Conservation (phyloP, 2,113 vertebrate genomes). For the Trinectes maculatus region DNA sequence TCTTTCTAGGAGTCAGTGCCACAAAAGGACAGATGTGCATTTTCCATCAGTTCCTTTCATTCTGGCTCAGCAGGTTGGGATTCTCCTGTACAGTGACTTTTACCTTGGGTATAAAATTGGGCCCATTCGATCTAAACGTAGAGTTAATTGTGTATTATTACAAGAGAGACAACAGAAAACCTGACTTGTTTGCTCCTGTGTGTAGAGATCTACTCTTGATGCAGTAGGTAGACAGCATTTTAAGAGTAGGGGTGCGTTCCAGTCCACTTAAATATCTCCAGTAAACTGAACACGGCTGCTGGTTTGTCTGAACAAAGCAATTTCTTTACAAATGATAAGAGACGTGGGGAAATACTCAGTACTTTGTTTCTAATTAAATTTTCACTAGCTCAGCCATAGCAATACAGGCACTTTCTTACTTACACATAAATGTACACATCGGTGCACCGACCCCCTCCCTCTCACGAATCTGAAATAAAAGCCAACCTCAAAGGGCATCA, state of each 20-base stretch:
- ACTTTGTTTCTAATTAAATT: conserved; percentile 8
- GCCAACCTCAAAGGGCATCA: conserved; percentile 59
- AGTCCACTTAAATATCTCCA: neutral
- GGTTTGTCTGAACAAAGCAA: neutral
- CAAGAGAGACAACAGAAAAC: neutral
- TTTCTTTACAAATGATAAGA: neutral
- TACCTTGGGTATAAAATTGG: too few relatives aligned
- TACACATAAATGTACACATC: neutral
- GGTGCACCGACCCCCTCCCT: neutral
- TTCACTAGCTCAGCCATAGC: neutral
- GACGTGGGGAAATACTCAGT: neutral
- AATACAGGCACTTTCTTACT: neutral
- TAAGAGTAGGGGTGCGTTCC: neutral
- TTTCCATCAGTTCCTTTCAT: neutral
- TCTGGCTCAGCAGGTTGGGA: neutral
- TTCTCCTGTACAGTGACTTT: neutral
- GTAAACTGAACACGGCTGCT: neutral
- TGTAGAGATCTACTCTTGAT: neutral
- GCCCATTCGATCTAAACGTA: neutral
- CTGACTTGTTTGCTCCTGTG: neutral
- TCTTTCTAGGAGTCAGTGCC: neutral
- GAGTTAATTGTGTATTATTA: conserved; percentile 1
- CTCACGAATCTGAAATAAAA: conserved; percentile 55
- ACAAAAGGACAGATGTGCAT: neutral
- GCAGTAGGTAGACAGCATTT: neutral